Conservation (phyloP, 2,797 vertebrate species). For the Poeciliopsis paucimaculata region DNA sequence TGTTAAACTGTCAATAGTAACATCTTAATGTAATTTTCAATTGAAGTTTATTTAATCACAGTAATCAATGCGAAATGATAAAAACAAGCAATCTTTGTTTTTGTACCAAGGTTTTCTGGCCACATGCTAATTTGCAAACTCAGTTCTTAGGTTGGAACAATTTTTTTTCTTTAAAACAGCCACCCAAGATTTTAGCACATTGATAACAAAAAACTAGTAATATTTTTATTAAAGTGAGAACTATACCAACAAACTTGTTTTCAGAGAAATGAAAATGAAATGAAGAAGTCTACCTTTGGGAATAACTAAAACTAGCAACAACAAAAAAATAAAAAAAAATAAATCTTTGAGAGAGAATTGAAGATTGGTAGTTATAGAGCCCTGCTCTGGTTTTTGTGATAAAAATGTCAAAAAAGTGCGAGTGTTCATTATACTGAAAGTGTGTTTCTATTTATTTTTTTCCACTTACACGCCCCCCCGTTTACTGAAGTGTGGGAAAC, state of each 20-base stretch:
- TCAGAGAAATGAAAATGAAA: not conserved
- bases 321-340: not conserved
- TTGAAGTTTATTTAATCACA: no score
- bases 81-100: no score
- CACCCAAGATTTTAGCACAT: not conserved
- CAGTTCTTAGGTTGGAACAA: no score
- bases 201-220: not conserved
- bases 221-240: not conserved
- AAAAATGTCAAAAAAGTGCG: not conserved
- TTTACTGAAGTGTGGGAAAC: not conserved
- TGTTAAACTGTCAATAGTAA: no score
- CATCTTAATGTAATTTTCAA: no score
- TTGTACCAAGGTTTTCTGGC: no score
- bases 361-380: not conserved
- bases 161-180: no score
- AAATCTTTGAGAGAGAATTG: not conserved
- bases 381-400: not conserved
- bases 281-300: not conserved
- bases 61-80: no score
- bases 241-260: not conserved
- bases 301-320: not conserved
- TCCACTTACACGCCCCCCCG: no score
- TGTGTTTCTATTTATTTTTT: not conserved
- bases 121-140: no score
- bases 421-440: not conserved